Conservation (phyloP, 2,888 invertebrate species). For the Nomada goodeniana region DNA sequence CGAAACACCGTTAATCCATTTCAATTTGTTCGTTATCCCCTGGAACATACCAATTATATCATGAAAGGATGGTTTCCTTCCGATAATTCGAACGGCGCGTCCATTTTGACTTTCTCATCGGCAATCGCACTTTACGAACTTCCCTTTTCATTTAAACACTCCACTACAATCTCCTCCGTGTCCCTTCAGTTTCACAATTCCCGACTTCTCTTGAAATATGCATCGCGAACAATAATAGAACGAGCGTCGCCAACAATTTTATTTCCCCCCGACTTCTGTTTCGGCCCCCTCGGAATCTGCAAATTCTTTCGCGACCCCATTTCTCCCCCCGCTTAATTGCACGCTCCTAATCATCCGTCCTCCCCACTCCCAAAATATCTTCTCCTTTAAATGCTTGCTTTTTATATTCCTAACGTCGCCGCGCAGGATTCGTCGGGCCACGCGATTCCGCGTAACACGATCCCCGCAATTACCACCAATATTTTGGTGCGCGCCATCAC, state of each 20-base stretch:
- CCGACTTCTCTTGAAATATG: too few species aligned
- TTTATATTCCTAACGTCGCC: not conserved
- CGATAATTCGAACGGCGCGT: too few species aligned
- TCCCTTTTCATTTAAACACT: too few species aligned
- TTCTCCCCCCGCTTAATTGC: not conserved
- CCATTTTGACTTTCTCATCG: too few species aligned
- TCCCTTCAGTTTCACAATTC: too few species aligned
- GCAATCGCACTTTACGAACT: too few species aligned
- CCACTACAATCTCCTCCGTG: too few species aligned
- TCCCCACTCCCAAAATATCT: not conserved
- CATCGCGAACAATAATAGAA: too few species aligned
- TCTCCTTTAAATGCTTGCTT: not conserved
- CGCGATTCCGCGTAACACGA: constrained; percentile 48
- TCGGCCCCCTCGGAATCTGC: not conserved
- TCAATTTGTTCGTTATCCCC: too few species aligned
- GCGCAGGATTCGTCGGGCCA: not conserved
- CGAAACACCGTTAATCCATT: too few species aligned
- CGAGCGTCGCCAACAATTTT: not conserved
- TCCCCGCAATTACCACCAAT: constrained; percentile 53
- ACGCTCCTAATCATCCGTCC: not conserved
- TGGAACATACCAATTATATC: too few species aligned
- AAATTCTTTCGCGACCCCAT: not conserved
- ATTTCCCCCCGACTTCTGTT: not conserved
- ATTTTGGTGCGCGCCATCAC: constrained; percentile 39
- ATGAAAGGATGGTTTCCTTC: too few species aligned